These are phyloP conservation scores for Drosophila melanosoma DNA, from an alignment of 2,888 invertebrate species.

Conservation along the genomic window DNA sequence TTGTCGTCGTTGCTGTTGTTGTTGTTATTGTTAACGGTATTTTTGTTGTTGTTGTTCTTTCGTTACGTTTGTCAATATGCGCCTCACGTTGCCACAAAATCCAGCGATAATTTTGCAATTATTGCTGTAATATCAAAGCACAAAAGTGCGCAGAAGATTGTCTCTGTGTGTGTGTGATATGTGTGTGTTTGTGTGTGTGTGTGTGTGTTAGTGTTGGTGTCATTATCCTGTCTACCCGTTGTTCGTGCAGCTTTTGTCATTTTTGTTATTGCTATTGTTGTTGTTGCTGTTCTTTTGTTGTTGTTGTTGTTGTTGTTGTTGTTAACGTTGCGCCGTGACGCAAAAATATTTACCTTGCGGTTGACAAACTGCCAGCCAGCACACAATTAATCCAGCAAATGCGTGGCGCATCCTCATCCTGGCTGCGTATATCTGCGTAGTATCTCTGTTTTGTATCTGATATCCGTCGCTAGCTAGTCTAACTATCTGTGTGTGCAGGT, in stretches of 20 bases:
- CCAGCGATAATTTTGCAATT: constrained; percentile 78
- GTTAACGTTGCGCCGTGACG: constrained; percentile 31
- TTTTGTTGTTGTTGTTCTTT: constrained; percentile 19
- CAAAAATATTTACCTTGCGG: constrained; percentile 82
- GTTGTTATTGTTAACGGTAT: constrained; percentile 1
- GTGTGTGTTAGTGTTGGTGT: constrained; percentile 20
- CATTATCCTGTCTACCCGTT: constrained; percentile 47
- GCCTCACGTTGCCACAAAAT: constrained; percentile 69
- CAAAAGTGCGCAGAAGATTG: constrained; percentile 24
- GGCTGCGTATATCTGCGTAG: constrained; percentile 18
- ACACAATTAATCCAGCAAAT: constrained; percentile 80
- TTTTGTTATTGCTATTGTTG: constrained; percentile 31
- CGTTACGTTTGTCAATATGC: constrained; percentile 54
- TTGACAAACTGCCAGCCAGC: constrained; percentile 80
- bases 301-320: constrained; percentile 24
- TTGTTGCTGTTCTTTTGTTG: constrained; percentile 33
- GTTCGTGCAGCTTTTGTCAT: constrained; percentile 37
- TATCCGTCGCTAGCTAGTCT: constrained; percentile 11
- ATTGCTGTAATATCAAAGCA: constrained; percentile 75
- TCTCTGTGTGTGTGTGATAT: not conserved
- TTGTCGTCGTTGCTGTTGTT: constrained; percentile 13
- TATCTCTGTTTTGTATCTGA: constrained; percentile 11
- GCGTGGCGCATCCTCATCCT: constrained; percentile 70
- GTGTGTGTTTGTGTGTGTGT: constrained; percentile 4
- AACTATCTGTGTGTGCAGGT: constrained; percentile 2